Evolutionary conservation across 2,113 vertebrate species (phyloP).

Genomic region (Thamnaconus septentrionalis): DNA sequence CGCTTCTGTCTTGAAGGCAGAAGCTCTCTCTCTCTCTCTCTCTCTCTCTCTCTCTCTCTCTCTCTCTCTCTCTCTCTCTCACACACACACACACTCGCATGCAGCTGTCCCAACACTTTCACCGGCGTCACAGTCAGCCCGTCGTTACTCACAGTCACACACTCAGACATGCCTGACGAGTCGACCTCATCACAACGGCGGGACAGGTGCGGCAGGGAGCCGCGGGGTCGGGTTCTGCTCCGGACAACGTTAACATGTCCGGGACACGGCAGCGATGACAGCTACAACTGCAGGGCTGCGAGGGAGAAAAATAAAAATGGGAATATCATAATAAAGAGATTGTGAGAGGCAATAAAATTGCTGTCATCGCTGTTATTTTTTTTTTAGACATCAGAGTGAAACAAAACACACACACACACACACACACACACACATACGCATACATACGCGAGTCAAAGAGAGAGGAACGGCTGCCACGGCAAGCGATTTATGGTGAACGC

Average conservation of each 20-base stretch:
- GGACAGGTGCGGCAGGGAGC: constrained; percentile 62
- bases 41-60: background rate
- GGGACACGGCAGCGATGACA: constrained; percentile 32
- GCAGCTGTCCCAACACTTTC: constrained; percentile 74
- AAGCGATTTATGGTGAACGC: constrained; percentile 8
- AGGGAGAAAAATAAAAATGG: constrained; percentile 13
- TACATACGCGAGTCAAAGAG: background rate
- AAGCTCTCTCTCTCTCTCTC: background rate
- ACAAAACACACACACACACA: no score
- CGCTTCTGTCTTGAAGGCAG: background rate
- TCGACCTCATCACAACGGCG: constrained; percentile 64
- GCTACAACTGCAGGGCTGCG: constrained; percentile 19
- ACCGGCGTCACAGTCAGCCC: constrained; percentile 40
- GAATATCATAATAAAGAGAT: constrained; percentile 25
- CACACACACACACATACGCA: no score
- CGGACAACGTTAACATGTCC: constrained; percentile 8
- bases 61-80: background rate
- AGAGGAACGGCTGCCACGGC: background rate
- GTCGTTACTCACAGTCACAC: constrained; percentile 43
- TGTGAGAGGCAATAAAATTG: background rate
- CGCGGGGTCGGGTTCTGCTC: constrained; percentile 1
- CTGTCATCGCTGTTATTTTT: no score
- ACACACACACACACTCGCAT: constrained; percentile 19
- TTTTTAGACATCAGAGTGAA: no score
- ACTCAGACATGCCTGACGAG: constrained; percentile 58